Evolutionary conservation across 2,888 invertebrate genomes (phyloP).

Genomic region (Chrysolina oricalcia): DNA sequence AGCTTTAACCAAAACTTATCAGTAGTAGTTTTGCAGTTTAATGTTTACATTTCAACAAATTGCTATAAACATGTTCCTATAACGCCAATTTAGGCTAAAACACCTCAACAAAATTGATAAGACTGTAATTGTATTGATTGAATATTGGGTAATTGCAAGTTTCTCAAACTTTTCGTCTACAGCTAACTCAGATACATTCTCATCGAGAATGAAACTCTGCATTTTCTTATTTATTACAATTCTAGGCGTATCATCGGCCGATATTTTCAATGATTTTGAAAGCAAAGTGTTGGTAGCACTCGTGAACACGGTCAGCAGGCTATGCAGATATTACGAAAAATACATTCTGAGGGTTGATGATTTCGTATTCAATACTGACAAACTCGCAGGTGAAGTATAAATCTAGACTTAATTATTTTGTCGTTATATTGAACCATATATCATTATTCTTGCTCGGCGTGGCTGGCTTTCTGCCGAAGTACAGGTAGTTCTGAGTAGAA

Average conservation of each 20-base stretch:
- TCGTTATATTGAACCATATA: too few relatives aligned
- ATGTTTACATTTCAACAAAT: background rate
- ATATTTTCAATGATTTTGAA: background rate
- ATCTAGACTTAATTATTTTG: too few relatives aligned
- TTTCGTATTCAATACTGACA: slow-evolving; percentile 10
- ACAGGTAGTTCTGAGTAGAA: too few relatives aligned
- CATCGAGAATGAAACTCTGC: background rate
- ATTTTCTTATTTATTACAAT: background rate
- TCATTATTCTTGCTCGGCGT: too few relatives aligned
- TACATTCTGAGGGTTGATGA: slow-evolving; percentile 30
- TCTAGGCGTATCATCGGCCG: background rate
- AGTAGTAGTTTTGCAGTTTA: background rate
- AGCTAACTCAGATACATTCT: background rate
- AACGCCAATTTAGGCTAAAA: background rate
- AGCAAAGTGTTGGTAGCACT: slow-evolving; percentile 10
- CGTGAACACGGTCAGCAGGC: background rate
- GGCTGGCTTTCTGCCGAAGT: too few relatives aligned
- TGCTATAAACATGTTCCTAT: background rate
- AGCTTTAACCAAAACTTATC: background rate
- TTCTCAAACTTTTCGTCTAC: background rate
- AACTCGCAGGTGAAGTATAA: slow-evolving; percentile 29
- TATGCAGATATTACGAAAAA: slow-evolving; percentile 24
- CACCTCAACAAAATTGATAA: background rate
- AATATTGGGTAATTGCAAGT: background rate
- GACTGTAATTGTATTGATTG: background rate